Evolutionary conservation across 2,113 vertebrate species (phyloP), one percentile per base, ranked within the genome.

Genomic region (Corythoichthys intestinalis): DNA sequence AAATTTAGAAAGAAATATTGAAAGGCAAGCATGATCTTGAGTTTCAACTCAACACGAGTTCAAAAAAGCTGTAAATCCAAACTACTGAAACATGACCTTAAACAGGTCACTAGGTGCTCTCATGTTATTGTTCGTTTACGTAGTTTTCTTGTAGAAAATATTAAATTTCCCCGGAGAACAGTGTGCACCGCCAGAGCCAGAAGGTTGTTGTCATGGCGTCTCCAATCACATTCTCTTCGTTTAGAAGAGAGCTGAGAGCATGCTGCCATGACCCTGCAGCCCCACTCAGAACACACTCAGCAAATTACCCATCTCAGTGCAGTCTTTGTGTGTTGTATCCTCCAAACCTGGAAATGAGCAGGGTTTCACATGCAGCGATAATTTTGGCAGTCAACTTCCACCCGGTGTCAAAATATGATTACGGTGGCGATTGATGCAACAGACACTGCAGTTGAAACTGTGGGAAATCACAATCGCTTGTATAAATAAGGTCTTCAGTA

Each of bases 371-470:
- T n/a, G 70, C 56, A 1, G 59, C 17, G 10, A 44, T 44, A 44
- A 35, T 35, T 5, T 37, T 14, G 34, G 35, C 34, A 44, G 60
- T 12, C 38, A 62, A 62, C 39, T 20, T 62, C 7, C 67, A 77
- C 58, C 38, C 50, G 39, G 69, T 37, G 13, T 75, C 56, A 70
- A 81, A 87, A 83, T 65, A 62, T 35, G 69, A 84, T 80, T 66
- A 80, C 70, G 4, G 66, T 74, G 67, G 69, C 56, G 47, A 35
- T 52, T 41, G 70, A 67, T 73, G 78, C 70, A 76, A 76, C 77
- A 62, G 63, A 66, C 58, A 11, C 56, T 37, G 50, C 50, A 60
- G 47, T 65, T 70, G 9, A 71, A 74, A 78, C 54, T 70, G 73
- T 47, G 17, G 37, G 75, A 63, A 70, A 59, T 44, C 59, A 61